Conservation (phyloP, 2,113 vertebrate genomes). For the Anolis carolinensis region DNA sequence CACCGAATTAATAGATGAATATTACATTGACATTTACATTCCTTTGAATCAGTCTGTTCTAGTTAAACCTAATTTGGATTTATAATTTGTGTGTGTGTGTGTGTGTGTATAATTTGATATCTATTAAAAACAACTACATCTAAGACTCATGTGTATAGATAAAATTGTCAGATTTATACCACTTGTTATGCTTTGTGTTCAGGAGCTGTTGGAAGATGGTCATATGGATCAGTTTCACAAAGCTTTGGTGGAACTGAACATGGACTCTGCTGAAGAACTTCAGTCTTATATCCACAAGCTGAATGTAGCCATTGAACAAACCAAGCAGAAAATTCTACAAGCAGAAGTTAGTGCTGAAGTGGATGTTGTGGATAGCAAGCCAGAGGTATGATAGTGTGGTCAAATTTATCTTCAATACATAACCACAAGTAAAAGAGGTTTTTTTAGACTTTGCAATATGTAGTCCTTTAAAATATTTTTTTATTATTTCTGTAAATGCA, state of each 20-base stretch:
- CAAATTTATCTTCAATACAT: not conserved
- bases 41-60: too few relatives aligned
- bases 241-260: conserved; percentile 92
- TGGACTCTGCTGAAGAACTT: conserved; percentile 96
- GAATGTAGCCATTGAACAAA: conserved; percentile 87
- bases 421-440: not conserved
- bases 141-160: not conserved
- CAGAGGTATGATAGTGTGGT: conserved; percentile 77
- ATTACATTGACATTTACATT: too few relatives aligned
- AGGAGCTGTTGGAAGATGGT: conserved; percentile 83
- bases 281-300: conserved; percentile 96
- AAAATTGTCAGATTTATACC: not conserved
- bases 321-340: conserved; percentile 86
- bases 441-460: not conserved
- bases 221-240: conserved; percentile 90
- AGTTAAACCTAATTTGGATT: too few relatives aligned
- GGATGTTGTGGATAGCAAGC: conserved; percentile 84
- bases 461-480: too few relatives aligned
- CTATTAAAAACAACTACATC: not conserved
- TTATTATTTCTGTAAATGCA: too few relatives aligned
- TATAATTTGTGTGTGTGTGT: too few relatives aligned
- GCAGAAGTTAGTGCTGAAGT: conserved; percentile 81
- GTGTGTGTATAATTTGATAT: too few relatives aligned
- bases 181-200: conserved; percentile 17
- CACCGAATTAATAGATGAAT: too few relatives aligned